These are phyloP conservation scores for Pegea sp. DNA, from an alignment of 23 tunicate species.

Conservation along the genomic window DNA sequence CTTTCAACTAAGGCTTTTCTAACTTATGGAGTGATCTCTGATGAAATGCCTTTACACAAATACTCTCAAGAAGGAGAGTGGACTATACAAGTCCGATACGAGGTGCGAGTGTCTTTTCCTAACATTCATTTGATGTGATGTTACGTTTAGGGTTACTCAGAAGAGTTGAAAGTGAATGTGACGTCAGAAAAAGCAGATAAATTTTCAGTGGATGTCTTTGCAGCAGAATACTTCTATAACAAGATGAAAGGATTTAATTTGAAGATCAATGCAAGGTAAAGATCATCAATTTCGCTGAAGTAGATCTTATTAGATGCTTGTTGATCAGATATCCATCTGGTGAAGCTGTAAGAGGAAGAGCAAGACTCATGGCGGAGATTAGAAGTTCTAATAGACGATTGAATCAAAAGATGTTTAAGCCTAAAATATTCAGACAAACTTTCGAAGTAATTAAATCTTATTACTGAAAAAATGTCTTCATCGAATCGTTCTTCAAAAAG, in stretches of 20 bases:
- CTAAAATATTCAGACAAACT: too few species aligned
- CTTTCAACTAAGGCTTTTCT: slow-evolving; percentile 3
- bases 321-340: slow-evolving; percentile 17
- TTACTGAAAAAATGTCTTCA: too few species aligned
- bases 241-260: background rate
- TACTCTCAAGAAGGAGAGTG: slow-evolving; percentile 12
- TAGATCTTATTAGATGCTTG: too few species aligned
- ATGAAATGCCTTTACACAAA: slow-evolving; percentile 7
- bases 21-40: slow-evolving; percentile 19
- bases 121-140: too few species aligned
- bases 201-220: slow-evolving; percentile 5
- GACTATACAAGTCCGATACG: slow-evolving; percentile 1
- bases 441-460: too few species aligned
- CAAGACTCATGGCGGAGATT: slow-evolving; percentile 1
- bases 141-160: slow-evolving; percentile 4
- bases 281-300: background rate
- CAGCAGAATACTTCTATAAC: slow-evolving; percentile 1
- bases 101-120: slow-evolving; percentile 4
- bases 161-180: background rate
- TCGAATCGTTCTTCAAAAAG: too few species aligned
- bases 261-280: slow-evolving; percentile 6
- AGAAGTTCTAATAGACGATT: background rate
- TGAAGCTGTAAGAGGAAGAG: slow-evolving; percentile 6
- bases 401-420: too few species aligned
- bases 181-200: slow-evolving; percentile 3